Percentiles rank a stretch among this genome's conserved stretches.
Conservation (phyloP, 2,113 vertebrate species). For the Poeciliopsis turrubarensis region DNA sequence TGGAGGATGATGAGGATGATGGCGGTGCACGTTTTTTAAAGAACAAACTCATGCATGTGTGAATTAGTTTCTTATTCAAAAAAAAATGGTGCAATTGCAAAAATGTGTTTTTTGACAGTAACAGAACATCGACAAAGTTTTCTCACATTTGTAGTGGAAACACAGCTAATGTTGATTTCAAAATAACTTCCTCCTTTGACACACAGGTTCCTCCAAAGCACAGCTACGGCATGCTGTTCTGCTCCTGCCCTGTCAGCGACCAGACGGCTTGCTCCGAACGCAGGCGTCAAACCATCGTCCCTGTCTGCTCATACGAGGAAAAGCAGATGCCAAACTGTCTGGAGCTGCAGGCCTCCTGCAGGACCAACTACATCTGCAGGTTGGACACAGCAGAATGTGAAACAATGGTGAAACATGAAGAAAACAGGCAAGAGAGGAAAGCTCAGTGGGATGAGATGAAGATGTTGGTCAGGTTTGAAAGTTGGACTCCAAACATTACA, state of each 20-base stretch:
- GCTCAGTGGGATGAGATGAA: no score
- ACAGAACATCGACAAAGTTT: no score
- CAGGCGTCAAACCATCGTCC: constrained; percentile 96
- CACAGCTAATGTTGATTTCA: neutral
- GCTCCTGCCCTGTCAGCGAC: constrained; percentile 89
- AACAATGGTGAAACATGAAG: neutral
- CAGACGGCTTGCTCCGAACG: constrained; percentile 90
- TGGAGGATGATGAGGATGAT: no score
- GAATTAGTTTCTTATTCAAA: no score
- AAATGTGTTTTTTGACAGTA: no score
- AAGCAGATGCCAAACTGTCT: constrained; percentile 92
- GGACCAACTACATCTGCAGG: constrained; percentile 78
- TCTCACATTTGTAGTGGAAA: no score
- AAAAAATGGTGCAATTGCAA: no score
- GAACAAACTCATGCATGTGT: no score
- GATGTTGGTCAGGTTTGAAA: no score
- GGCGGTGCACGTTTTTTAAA: no score
- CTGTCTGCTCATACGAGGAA: constrained; percentile 97
- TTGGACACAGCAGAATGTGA: constrained; percentile 8
- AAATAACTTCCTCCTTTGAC: neutral
- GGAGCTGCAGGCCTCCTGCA: constrained; percentile 70
- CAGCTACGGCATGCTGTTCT: constrained; percentile 99
- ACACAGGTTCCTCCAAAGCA: constrained; percentile 92
- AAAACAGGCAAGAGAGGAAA: no score
- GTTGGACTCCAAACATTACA: neutral